These are phyloP conservation scores for Dendrocincla fuliginosa DNA, from an alignment of 2,797 vertebrate species.

Conservation along the genomic window DNA sequence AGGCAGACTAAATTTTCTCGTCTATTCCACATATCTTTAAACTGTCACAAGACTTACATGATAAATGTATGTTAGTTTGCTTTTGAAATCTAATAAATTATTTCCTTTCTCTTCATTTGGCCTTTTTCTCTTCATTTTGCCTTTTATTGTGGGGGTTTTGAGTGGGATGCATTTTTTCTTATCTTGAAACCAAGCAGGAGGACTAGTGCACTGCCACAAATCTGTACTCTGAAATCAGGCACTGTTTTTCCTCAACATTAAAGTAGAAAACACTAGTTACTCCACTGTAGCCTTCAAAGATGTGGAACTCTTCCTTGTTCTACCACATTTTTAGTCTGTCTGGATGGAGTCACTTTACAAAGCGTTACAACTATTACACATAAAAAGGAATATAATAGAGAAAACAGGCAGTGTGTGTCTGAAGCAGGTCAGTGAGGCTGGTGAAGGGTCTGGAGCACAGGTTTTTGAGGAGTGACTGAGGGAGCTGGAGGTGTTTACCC, in stretches of 20 bases:
- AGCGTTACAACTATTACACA: not conserved
- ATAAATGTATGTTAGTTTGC: conserved; percentile 22
- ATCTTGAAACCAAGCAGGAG: not conserved
- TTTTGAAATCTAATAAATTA: conserved; percentile 77
- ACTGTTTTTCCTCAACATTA: not conserved
- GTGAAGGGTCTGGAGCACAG: not conserved
- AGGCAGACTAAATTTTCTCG: conserved; percentile 39
- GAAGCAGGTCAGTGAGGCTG: not conserved
- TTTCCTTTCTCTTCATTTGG: conserved; percentile 51
- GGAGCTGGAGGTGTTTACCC: too few species aligned
- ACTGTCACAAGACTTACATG: not conserved
- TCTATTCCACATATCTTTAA: conserved; percentile 3
- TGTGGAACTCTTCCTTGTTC: not conserved
- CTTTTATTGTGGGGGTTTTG: not conserved
- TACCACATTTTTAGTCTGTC: accelerated
- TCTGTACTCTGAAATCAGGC: not conserved
- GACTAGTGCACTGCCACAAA: not conserved
- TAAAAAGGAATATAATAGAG: not conserved
- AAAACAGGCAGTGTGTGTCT: accelerated
- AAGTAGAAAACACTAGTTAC: not conserved
- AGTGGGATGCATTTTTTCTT: not conserved
- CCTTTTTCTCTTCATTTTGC: not conserved
- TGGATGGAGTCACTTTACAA: not conserved
- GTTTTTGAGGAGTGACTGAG: not conserved
- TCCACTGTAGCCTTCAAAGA: not conserved